Base-by-base conservation (phyloP, 1,140 invertebrate genomes). In the Cyphomyrmex costatus region DNA sequence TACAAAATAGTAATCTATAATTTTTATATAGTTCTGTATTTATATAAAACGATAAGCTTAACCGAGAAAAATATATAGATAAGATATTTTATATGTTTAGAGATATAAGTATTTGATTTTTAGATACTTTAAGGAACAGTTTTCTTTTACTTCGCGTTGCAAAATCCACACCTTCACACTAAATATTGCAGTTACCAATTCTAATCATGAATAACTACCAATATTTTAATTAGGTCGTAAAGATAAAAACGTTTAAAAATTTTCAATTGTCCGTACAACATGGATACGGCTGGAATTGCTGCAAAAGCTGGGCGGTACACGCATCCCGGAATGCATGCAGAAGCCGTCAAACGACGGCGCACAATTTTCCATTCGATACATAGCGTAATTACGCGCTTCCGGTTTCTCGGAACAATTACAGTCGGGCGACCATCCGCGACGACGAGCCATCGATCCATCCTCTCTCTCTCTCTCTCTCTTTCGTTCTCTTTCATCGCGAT, bases 331-430 rank as follows among this genome's bases (percentile, higher is more conserved):
- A 84, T 84, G 65, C 24, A 61, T 33, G 42, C 53, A 60, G 49
- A 46, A 63, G 66, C 16, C 53, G 21, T 12, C 70, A 33, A 65
- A 53, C 53, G 30, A 33, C 83, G 19, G 10, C 27, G 46, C 63
- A 70, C 73, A 58, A 63, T 84, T 87, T 76, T 71, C 42, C 74
- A 51, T 82, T 53, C 58, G 66, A 85, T 80, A 73, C 51, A 21
- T 73, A 46, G 70, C 24, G 68, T 74, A 78, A 87, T 89, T 89
- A 86, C 77, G n/a, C 36, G 21, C 27, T 90, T 90, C 89, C 89
- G 89, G 58, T 79, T 79, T 76, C 60, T n/a, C 49, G 53, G 56
- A 78, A 84, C 85, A 71, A 89, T 89, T 84, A 79, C 21, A 73
- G 73, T 65, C 73, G 68, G 19, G 53, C 76, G 60, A 58, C 82